phyloP scores from a whole-genome alignment of 2,888 invertebrate species.

The Onchidella celtica region DNA sequence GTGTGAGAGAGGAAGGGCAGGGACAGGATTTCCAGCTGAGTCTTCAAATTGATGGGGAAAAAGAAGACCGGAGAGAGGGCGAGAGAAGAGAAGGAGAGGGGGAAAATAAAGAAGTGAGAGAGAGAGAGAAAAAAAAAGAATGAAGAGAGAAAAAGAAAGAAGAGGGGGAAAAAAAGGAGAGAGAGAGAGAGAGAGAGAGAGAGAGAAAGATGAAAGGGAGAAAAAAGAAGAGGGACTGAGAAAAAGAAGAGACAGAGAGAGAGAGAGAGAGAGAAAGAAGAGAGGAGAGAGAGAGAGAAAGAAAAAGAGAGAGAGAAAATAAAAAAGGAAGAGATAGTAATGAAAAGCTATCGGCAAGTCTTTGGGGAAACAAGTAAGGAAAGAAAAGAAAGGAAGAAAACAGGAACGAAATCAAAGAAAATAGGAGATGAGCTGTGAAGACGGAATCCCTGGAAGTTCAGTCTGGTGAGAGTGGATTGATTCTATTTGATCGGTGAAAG shows the following conservation, averaged over 20 bases:
- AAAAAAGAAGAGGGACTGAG: not conserved
- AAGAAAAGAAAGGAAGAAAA: not conserved
- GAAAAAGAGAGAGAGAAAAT: not conserved
- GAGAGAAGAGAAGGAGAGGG: no score
- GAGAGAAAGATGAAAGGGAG: not conserved
- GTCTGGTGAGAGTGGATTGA: no score
- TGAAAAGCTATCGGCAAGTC: not conserved
- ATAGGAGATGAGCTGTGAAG: no score
- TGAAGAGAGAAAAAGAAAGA: not conserved
- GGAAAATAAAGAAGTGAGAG: not conserved
- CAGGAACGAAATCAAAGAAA: no score
- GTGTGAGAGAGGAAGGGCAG: conserved; percentile 5
- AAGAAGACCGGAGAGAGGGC: no score
- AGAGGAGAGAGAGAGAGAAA: not conserved
- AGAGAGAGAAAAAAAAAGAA: not conserved
- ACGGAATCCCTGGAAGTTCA: no score
- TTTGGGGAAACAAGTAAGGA: not conserved
- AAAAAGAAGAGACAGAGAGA: not conserved
- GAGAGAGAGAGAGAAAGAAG: not conserved
- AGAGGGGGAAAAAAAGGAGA: not conserved
- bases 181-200: not conserved
- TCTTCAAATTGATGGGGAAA: no score
- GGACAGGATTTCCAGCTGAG: not conserved
- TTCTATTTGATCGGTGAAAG: no score
- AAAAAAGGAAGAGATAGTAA: not conserved